These are phyloP conservation scores for Hydrozoanthus tunicans DNA, from an alignment of 64 coral and sea anemone genomes.

Conservation along the genomic window DNA sequence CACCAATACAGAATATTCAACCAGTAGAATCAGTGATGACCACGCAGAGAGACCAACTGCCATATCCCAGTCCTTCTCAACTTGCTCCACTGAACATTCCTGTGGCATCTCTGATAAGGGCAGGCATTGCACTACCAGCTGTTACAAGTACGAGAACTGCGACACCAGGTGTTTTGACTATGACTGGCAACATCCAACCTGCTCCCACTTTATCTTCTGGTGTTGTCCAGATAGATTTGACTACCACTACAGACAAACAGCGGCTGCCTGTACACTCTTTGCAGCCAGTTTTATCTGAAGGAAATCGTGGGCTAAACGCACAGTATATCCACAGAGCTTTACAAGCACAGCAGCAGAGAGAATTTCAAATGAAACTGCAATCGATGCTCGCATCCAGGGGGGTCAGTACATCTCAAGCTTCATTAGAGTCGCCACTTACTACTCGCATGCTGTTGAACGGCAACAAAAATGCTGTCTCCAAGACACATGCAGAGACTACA, in stretches of 20 bases:
- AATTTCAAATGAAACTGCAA: neutral
- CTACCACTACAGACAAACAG: conserved; percentile 13
- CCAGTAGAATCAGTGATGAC: neutral
- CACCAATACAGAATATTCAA: neutral
- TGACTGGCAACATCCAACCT: neutral
- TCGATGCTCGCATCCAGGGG: neutral
- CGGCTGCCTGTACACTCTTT: neutral
- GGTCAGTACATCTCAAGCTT: neutral
- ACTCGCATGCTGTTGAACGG: neutral
- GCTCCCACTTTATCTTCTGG: neutral
- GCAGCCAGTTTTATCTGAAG: neutral
- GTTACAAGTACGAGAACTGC: conserved; percentile 13
- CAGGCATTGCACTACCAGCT: conserved; percentile 32
- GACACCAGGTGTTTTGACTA: conserved; percentile 18
- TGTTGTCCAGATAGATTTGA: conserved; percentile 44
- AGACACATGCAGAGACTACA: neutral
- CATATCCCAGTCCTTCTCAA: neutral
- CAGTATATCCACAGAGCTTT: neutral
- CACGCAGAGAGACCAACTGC: neutral
- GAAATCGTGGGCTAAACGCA: neutral
- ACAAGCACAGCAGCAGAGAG: conserved; percentile 5
- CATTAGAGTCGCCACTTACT: neutral
- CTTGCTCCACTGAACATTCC: conserved; percentile 17
- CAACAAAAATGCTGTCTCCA: neutral
- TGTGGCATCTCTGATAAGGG: conserved; percentile 52